A percentile compares a stretch with the other conserved stretches of the same genome.
Evolutionary conservation across 2,797 vertebrate species (phyloP).

Genomic region (Hyperoplus lanceolatus): DNA sequence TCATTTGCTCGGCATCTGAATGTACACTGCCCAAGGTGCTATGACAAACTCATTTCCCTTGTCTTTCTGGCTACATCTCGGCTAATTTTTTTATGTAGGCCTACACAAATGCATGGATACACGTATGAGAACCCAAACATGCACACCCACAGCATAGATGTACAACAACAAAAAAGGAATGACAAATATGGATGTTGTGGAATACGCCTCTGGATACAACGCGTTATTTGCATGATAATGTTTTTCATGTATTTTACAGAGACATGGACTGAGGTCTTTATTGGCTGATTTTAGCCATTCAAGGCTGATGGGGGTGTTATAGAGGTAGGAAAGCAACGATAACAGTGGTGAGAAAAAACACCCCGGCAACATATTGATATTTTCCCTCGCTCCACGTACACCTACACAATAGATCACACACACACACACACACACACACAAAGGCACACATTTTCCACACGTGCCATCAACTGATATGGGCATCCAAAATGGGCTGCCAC

Average conservation of each 20-base stretch:
- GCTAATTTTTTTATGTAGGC: conserved; percentile 19
- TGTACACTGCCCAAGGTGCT: conserved; percentile 73
- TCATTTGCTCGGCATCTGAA: conserved; percentile 77
- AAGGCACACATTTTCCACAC: conserved; percentile 27
- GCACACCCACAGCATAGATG: conserved; percentile 38
- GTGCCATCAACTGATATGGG: conserved; percentile 25
- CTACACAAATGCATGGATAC: conserved; percentile 11
- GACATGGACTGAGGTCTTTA: conserved; percentile 70
- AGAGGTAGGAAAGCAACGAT: conserved; percentile 72
- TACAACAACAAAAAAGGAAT: conserved; percentile 14
- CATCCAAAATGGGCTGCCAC: conserved; percentile 28
- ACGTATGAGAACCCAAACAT: conserved; percentile 29
- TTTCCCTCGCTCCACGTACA: conserved; percentile 63
- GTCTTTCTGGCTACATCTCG: conserved; percentile 49
- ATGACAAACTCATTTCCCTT: conserved; percentile 68
- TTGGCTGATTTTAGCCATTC: conserved; percentile 69
- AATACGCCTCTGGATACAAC: conserved; percentile 37
- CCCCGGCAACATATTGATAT: conserved; percentile 73
- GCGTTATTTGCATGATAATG: conserved; percentile 61
- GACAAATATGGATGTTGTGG: conserved; percentile 54
- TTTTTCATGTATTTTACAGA: conserved; percentile 66
- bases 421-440: conserved; percentile 55
- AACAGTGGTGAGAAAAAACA: conserved; percentile 48
- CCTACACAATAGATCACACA: conserved; percentile 63
- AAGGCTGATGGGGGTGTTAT: conserved; percentile 68